Conservation (phyloP, 2,797 vertebrate genomes). For the Enteromius afrohamiltoni region DNA sequence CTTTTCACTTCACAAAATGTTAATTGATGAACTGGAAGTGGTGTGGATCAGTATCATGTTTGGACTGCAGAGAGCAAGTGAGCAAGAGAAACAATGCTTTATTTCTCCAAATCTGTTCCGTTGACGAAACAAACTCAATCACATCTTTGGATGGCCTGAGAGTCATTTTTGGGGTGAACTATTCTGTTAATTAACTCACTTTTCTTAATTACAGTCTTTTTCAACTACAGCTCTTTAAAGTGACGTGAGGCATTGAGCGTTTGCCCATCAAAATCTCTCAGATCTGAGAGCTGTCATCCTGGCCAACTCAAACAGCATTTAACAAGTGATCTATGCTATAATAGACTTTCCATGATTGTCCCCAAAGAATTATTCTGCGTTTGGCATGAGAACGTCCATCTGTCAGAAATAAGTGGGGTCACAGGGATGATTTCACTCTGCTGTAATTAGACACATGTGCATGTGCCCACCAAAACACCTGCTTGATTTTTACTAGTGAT, state of each 20-base stretch:
- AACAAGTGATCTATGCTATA: background rate
- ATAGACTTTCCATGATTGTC: slow-evolving; percentile 6
- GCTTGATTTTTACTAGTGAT: slow-evolving; percentile 43
- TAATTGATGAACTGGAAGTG: background rate
- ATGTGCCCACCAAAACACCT: slow-evolving; percentile 39
- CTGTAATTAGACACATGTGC: slow-evolving; percentile 22
- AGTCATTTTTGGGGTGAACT: background rate
- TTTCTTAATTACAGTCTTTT: background rate
- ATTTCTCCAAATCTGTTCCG: background rate
- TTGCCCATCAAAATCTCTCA: background rate
- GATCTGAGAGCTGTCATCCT: background rate
- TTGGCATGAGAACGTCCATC: background rate
- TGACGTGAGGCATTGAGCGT: background rate
- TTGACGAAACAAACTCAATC: background rate
- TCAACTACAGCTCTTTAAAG: background rate
- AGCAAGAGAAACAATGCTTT: background rate
- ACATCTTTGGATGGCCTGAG: background rate
- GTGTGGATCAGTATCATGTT: no score
- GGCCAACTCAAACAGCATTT: slow-evolving; percentile 12
- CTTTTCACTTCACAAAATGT: background rate
- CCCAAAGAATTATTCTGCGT: background rate
- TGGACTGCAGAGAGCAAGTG: no score
- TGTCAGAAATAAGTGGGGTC: slow-evolving; percentile 28
- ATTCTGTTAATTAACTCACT: background rate
- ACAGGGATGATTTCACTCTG: background rate